Evolutionary conservation across 2,888 invertebrate species (phyloP).

Genomic region (Agrochola macilenta): DNA sequence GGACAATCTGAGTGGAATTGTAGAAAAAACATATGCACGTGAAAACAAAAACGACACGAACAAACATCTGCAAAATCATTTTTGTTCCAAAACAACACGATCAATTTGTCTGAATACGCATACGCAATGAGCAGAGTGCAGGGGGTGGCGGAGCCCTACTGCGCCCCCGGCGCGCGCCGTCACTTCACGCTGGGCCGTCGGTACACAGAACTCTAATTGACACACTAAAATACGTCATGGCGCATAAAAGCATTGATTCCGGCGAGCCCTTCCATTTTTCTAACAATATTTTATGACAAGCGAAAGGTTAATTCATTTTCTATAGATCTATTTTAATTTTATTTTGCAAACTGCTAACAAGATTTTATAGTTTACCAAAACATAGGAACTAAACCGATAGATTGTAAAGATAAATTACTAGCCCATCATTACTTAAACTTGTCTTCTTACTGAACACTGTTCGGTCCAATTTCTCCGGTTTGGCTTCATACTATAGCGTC

Average conservation of each 20-base stretch:
- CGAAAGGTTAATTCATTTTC: conserved; percentile 57
- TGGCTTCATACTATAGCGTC: neutral
- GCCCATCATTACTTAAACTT: neutral
- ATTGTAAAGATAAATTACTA: neutral
- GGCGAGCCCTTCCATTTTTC: conserved; percentile 71
- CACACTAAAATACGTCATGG: conserved; percentile 87
- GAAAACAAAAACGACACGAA: conserved; percentile 66
- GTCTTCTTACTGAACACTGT: neutral
- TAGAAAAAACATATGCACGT: conserved; percentile 66
- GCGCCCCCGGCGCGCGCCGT: conserved; percentile 74
- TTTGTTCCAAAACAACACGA: conserved; percentile 79
- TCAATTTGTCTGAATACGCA: conserved; percentile 82
- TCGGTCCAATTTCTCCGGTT: neutral
- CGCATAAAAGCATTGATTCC: conserved; percentile 77
- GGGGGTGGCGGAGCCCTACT: conserved; percentile 68
- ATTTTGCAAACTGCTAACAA: conserved; percentile 19
- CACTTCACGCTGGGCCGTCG: conserved; percentile 85
- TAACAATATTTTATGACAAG: conserved; percentile 56
- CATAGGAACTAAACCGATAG: neutral
- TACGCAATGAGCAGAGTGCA: conserved; percentile 75
- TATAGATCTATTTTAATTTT: conserved; percentile 27
- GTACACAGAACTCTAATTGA: conserved; percentile 89
- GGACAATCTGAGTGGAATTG: conserved; percentile 46
- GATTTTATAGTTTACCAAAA: conserved; percentile 13
- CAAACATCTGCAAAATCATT: conserved; percentile 75